Conservation (phyloP, 2,797 vertebrate species). For the Enteromius paludinosus region DNA sequence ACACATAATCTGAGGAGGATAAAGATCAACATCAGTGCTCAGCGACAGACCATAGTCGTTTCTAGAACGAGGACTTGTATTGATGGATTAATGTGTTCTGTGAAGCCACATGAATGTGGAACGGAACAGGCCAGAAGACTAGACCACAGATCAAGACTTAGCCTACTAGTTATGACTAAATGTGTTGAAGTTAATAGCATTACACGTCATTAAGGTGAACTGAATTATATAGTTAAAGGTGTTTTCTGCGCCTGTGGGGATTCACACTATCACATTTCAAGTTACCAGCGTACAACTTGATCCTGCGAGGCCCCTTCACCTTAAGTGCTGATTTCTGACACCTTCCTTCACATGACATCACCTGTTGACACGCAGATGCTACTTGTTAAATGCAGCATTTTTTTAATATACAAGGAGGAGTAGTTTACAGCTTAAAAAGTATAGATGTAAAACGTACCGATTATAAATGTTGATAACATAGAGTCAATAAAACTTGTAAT, state of each 20-base stretch:
- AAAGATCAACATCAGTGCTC: conserved; percentile 49
- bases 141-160: neutral
- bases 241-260: neutral
- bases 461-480: no score
- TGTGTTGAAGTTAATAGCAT: conserved; percentile 2
- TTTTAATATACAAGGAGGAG: neutral
- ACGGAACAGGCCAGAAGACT: neutral
- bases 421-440: neutral
- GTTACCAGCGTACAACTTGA: neutral
- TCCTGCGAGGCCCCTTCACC: neutral
- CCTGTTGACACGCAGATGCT: neutral
- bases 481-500: no score
- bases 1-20: conserved; percentile 19
- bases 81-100: conserved; percentile 30
- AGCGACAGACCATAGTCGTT: neutral
- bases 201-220: neutral
- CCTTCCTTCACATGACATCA: neutral
- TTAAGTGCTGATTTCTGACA: neutral
- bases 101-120: conserved; percentile 29
- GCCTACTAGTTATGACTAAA: neutral
- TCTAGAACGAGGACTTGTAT: conserved; percentile 15
- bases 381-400: neutral
- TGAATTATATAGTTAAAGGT: neutral
- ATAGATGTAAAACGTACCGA: neutral
- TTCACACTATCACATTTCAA: conserved; percentile 3